These are phyloP conservation scores for Leptodirus hochenwartii DNA, from an alignment of 2,888 invertebrate genomes.

Conservation along the genomic window DNA sequence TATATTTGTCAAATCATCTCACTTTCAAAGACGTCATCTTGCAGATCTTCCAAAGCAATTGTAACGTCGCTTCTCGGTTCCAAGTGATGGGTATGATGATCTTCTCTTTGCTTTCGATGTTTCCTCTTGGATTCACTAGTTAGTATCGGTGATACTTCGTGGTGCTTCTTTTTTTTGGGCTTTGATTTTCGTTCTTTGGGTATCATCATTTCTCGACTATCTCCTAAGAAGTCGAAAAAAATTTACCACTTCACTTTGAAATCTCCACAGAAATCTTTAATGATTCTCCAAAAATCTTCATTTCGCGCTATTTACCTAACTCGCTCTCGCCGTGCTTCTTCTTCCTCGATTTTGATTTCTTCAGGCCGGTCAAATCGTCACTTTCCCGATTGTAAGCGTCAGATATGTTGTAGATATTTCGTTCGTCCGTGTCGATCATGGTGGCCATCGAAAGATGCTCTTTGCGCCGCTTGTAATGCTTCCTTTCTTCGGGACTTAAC, in stretches of 20 bases:
- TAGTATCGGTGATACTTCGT: slow-evolving; percentile 20
- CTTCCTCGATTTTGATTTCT: slow-evolving; percentile 25
- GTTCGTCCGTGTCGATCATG: slow-evolving; percentile 23
- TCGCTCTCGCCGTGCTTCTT: slow-evolving; percentile 20
- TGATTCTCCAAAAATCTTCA: no score
- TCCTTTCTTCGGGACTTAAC: slow-evolving; percentile 26
- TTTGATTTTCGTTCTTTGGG: slow-evolving; percentile 26
- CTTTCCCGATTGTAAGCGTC: slow-evolving; percentile 22
- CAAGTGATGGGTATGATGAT: slow-evolving; percentile 18
- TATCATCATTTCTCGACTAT: slow-evolving; percentile 28
- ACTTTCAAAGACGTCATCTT: slow-evolving; percentile 28
- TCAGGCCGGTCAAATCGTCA: slow-evolving; percentile 21
- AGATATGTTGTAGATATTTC: slow-evolving; percentile 26
- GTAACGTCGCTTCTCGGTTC: slow-evolving; percentile 25
- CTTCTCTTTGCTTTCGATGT: slow-evolving; percentile 24
- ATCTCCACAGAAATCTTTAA: no score
- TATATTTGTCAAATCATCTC: slow-evolving; percentile 15
- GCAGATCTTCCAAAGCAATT: slow-evolving; percentile 26
- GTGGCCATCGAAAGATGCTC: slow-evolving; percentile 21
- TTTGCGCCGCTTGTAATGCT: slow-evolving; percentile 24
- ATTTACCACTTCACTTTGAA: no score
- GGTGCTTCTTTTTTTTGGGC: slow-evolving; percentile 22
- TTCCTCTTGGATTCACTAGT: slow-evolving; percentile 20
- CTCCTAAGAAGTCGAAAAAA: no score
- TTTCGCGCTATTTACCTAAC: slow-evolving; percentile 8